Evolutionary conservation across 1,140 invertebrate genomes (phyloP).

Genomic region (Calephelis nemesis): DNA sequence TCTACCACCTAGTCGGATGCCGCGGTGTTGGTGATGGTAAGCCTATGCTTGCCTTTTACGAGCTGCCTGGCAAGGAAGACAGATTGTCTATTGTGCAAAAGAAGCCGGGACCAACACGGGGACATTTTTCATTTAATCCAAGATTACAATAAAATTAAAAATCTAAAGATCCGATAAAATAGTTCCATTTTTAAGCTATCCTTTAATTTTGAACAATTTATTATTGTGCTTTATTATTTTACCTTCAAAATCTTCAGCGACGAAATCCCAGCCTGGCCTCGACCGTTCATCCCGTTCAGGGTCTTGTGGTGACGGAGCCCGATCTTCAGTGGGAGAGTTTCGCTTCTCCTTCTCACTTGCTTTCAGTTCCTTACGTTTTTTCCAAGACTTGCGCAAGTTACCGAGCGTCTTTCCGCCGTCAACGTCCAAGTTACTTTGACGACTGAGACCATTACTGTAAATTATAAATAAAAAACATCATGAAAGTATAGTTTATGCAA

Average conservation of each 20-base stretch:
- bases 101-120: too few relatives aligned
- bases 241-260: slow-evolving; percentile 89
- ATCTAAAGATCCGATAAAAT: too few relatives aligned
- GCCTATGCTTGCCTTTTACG: too few relatives aligned
- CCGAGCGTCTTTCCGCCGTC: slow-evolving; percentile 63
- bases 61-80: too few relatives aligned
- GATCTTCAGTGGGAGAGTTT: slow-evolving; percentile 69
- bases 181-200: too few relatives aligned
- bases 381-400: slow-evolving; percentile 77
- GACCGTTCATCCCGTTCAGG: slow-evolving; percentile 63
- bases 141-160: too few relatives aligned
- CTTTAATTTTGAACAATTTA: too few relatives aligned
- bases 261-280: slow-evolving; percentile 83
- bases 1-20: too few relatives aligned
- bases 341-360: slow-evolving; percentile 59
- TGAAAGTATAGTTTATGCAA: too few relatives aligned
- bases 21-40: too few relatives aligned
- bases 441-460: slow-evolving; percentile 58
- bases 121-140: too few relatives aligned
- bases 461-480: not conserved
- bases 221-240: not conserved
- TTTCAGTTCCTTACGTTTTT: slow-evolving; percentile 72
- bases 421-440: slow-evolving; percentile 57
- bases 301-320: slow-evolving; percentile 49
- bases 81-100: too few relatives aligned